Percentiles rank a stretch among this genome's conserved stretches.
phyloP scores from a whole-genome alignment of 2,797 vertebrate genomes.

The Cyprinodon diabolis region DNA sequence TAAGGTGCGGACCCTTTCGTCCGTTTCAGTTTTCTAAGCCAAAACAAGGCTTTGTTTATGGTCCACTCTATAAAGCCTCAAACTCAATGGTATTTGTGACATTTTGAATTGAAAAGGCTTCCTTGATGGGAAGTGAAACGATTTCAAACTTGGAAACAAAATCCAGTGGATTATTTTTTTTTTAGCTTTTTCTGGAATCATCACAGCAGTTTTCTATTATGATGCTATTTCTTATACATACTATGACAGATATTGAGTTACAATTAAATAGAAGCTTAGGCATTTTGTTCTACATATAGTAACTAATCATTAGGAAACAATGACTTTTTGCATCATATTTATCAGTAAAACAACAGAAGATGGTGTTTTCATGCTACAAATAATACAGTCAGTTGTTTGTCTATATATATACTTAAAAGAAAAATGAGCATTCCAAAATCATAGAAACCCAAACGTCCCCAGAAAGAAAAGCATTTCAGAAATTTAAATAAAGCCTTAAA shows the following conservation, averaged over 20 bases:
- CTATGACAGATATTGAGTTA: not conserved
- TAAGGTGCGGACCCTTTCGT: too few species aligned
- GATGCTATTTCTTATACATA: too few species aligned
- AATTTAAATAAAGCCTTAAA: not conserved
- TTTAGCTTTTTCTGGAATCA: too few species aligned
- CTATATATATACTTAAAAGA: not conserved
- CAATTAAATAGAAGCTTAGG: not conserved
- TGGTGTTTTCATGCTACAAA: not conserved
- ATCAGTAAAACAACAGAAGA: not conserved
- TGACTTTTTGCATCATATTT: not conserved
- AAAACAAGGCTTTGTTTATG: too few species aligned
- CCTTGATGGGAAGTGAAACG: too few species aligned
- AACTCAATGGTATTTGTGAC: not conserved
- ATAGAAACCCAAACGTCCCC: slow-evolving; percentile 2
- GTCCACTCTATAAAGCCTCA: too few species aligned
- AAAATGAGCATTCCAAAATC: not conserved
- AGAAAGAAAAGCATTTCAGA: not conserved
- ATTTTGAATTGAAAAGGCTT: not conserved
- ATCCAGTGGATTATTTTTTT: too few species aligned
- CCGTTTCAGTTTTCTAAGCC: too few species aligned
- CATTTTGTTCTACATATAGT: not conserved
- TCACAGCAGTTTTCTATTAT: too few species aligned
- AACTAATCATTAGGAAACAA: not conserved
- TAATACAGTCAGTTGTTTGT: not conserved
- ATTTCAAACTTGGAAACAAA: too few species aligned